These are phyloP conservation scores for Gallinago undulata DNA, from an alignment of 2,113 vertebrate genomes.

Conservation along the genomic window DNA sequence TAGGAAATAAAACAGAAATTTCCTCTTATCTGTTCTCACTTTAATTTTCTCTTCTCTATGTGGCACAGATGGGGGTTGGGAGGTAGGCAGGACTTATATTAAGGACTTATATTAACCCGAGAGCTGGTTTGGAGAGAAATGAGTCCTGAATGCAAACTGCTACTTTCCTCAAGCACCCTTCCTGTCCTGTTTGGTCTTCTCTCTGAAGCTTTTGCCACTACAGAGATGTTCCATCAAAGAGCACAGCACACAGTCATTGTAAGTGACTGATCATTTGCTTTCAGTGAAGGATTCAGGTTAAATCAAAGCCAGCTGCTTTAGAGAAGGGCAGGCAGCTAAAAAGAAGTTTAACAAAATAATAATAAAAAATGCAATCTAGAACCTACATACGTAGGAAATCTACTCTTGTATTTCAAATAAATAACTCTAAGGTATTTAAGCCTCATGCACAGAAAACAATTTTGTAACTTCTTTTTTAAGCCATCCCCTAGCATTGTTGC, in stretches of 20 bases:
- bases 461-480: constrained; percentile 66
- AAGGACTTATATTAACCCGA: too few relatives aligned
- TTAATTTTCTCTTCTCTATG: background rate
- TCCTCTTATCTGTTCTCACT: constrained; percentile 10
- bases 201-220: background rate
- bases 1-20: background rate
- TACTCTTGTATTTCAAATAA: constrained; percentile 12
- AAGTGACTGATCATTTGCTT: constrained; percentile 70
- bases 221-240: constrained; percentile 13
- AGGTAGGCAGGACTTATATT: background rate
- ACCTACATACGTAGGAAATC: constrained; percentile 24
- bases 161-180: background rate
- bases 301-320: constrained; percentile 78
- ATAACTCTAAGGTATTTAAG: constrained; percentile 66
- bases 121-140: background rate
- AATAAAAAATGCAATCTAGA: constrained; percentile 59
- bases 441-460: constrained; percentile 61
- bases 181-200: background rate
- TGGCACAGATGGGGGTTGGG: background rate
- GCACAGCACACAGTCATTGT: background rate
- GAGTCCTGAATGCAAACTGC: background rate
- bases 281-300: constrained; percentile 59
- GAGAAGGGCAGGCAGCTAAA: background rate
- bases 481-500: constrained; percentile 49
- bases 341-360: constrained; percentile 55